Evolutionary conservation across 2,113 vertebrate genomes (phyloP), one percentile per base, ranked within the genome.

Genomic region (Percina caprodes): DNA sequence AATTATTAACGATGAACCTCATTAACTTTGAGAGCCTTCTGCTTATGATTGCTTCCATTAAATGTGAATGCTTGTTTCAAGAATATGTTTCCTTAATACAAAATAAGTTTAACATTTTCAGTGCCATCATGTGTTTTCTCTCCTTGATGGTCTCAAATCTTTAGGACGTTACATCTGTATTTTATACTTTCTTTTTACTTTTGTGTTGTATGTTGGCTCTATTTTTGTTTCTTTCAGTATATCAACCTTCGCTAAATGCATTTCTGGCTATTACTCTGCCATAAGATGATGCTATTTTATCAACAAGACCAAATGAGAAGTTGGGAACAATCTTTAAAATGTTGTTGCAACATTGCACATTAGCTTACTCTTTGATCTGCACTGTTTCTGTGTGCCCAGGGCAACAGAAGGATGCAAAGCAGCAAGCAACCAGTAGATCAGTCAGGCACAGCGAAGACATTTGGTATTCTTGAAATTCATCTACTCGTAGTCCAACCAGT

Each of bases 1-100:
- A 82, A 86, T 90, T 88, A 89, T 92, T 91, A 86, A 89, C 70
- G 73, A 88, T 91, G 85, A 90, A 87, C 75, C 88, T 92, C 82
- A 88, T 92, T 92, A 91, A 83, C 70, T 80, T 73, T 69, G 71
- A 87, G 82, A 87, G 65, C 61, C 80, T 85, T 81, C 61, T 86
- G 81, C 76, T 87, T 81, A 88, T 89, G 74, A 69, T 88, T 39
- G 60, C 70, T 71, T 71, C 70, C 63, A 79, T 77, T 75, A 59
- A 86, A 87, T 87, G 60, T 52, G 68, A 77, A 66, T 35, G 30
- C 62, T 75, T 86, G 26, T 87, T 86, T 70, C 45, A 80, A 71
- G 59, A 86, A 79, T 60, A 61, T 76, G n/a, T 82, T 66, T 74
- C 33, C 8, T 66, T 81, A 55, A 67, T 51, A 51, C 21, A 60